phyloP scores from a whole-genome alignment of 2,888 invertebrate species.

The Leptarthrus brevirostris region DNA sequence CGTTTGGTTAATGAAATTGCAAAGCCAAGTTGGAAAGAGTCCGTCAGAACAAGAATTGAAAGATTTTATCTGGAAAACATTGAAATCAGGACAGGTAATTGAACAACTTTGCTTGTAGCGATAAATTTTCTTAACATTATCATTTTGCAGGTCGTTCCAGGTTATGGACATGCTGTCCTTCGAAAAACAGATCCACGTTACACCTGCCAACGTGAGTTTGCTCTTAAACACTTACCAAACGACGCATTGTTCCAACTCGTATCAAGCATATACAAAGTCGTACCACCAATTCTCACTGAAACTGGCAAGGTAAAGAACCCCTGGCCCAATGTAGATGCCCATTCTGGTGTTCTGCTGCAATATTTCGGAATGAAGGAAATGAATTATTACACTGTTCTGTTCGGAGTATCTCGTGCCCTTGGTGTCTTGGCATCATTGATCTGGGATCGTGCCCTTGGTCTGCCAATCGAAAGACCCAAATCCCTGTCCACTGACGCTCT shows the following conservation, averaged over 20 bases:
- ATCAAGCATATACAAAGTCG: constrained; percentile 83
- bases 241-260: constrained; percentile 85
- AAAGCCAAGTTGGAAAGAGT: constrained; percentile 84
- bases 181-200: constrained; percentile 87
- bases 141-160: constrained; percentile 76
- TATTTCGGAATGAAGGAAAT: constrained; percentile 89
- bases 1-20: constrained; percentile 92
- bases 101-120: too few species aligned
- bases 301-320: constrained; percentile 92
- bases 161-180: constrained; percentile 90
- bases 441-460: constrained; percentile 85
- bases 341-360: constrained; percentile 85
- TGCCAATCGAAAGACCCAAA: constrained; percentile 87
- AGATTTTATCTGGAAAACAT: constrained; percentile 97
- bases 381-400: constrained; percentile 91
- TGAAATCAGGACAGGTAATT: constrained; percentile 79
- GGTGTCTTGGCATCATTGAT: constrained; percentile 83
- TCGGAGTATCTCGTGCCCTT: constrained; percentile 88
- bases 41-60: constrained; percentile 91
- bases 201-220: constrained; percentile 87
- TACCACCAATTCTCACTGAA: constrained; percentile 83
- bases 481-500: constrained; percentile 78
- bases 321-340: constrained; percentile 94
- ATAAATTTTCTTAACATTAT: not conserved
- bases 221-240: constrained; percentile 84